Evolutionary conservation across 2,113 vertebrate species (phyloP), one percentile per base, ranked within the genome.

Genomic region (Columba livia): DNA sequence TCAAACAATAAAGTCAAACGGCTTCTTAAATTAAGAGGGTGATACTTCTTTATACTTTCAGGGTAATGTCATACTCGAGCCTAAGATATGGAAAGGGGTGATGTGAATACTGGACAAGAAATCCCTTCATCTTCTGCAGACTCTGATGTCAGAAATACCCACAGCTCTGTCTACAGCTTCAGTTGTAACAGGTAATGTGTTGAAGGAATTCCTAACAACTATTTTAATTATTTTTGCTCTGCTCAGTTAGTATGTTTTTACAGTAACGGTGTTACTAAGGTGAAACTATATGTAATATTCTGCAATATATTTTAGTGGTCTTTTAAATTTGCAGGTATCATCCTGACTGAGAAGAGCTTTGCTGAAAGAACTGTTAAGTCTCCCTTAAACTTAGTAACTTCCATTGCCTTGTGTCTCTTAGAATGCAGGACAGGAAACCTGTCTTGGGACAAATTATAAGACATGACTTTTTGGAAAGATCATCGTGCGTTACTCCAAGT

Each of bases 41-140:
- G 98, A 98, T 97, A 91, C 90, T 47, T 98, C 97, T 47, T n/a
- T 97, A 12, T 98, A 95, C 89, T 98, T 98, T 15, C 98, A 98
- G 98, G 98, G 91, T 97, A 97, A 98, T 4, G 77, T 98, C 16
- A 97, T 96, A 95, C 56, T 93, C 95, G 34, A 97, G 97, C 75
- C 96, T 97, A 50, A 51, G 98, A 97, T 96, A 98, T 98, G 97
- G 98, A 98, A 97, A 97, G 92, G 15, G 94, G 97, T 83, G 94
- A 97, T 67, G 86, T 97, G 88, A 97, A 96, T 91, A 61, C 83
- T 66, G 93, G 88, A 36, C 96, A 95, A 80, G 98, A 97, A 89
- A 34, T 87, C 54, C 66, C 95, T 32, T 97, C 93, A 13, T 95
- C 97, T 71, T 96, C 97, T 91, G 89, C 97, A 91, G 98, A 96